Base-by-base conservation (phyloP, 2,888 invertebrate species). In the Drosophila rellima region DNA sequence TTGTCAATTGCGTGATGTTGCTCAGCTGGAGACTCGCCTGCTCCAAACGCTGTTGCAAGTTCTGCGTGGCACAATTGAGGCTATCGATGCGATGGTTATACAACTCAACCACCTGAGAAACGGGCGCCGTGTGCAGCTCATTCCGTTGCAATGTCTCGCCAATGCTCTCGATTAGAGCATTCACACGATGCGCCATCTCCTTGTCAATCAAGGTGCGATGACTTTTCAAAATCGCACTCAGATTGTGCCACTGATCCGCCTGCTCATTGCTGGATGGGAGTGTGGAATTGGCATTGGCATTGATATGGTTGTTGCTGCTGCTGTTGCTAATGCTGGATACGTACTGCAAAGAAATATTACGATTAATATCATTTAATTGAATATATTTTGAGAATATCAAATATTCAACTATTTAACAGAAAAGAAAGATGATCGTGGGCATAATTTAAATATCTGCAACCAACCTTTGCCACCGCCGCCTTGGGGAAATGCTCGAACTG, bases 61-160 rank as follows among this genome's bases (percentile, higher is more conserved):
- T 82, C 11, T 70, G 75, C 37, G 91, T 80, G 7, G 81, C 70
- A 17, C 83, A 82, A 35, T 81, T 89, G 13, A 90, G 87, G 61
- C 91, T 91, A 37, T 92, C 88, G 35, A 91, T 90, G 80, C 92
- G 92, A 73, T 92, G 91, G 54, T 91, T 91, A 35, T 91, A 92
- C 31, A 92, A 52, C 64, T 92, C 92, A 56, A 92, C 91, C 31
- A 92, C 84, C 75, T 92, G 92, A 0, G 92, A 92, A 5, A 91
- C 91, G 2, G 92, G 89, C 10, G 91, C 76, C 62, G 91, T 86
- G n/a, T 91, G 86, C 15, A 92, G 59, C 45, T 91, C 91, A 61
- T 90, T 90, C 23, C 90, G 91, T 0, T 55, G 68, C 62, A 91
- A 68, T 1, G 91, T 90, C 7, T 76, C 80, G 0, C 87, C 80